Percentiles rank a stretch among this genome's conserved stretches.
Evolutionary conservation across 1,140 invertebrate species (phyloP).

Genomic region (Hestina assimilis): DNA sequence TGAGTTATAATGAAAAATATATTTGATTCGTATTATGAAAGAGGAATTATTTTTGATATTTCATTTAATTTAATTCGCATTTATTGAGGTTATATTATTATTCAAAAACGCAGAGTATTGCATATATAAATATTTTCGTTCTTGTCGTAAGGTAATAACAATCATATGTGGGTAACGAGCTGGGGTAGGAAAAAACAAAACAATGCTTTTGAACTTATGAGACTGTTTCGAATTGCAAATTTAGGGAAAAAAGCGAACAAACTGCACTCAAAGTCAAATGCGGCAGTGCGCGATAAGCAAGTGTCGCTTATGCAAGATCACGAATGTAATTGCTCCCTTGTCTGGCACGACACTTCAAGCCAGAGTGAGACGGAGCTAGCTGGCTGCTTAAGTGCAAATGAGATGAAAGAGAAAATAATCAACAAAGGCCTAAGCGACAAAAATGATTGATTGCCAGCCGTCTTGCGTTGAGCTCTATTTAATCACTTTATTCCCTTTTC

Average conservation of each 20-base stretch:
- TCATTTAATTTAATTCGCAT: no score
- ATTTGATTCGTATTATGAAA: no score
- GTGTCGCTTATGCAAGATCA: slow-evolving; percentile 79
- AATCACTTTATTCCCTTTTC: slow-evolving; percentile 80
- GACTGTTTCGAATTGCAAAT: slow-evolving; percentile 71
- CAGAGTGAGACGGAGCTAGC: slow-evolving; percentile 42
- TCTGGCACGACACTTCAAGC: slow-evolving; percentile 71
- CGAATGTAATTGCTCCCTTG: slow-evolving; percentile 79
- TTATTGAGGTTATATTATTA: no score
- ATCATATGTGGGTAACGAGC: slow-evolving; percentile 12
- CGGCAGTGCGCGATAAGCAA: slow-evolving; percentile 73
- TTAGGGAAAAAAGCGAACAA: slow-evolving; percentile 65
- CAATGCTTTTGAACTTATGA: slow-evolving; percentile 18
- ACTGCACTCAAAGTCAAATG: slow-evolving; percentile 73
- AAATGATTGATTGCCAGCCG: slow-evolving; percentile 79
- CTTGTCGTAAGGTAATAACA: no score
- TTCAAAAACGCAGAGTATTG: no score
- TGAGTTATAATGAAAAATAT: slow-evolving; percentile 46
- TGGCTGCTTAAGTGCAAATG: slow-evolving; percentile 40
- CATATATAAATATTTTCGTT: no score
- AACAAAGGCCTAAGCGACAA: slow-evolving; percentile 74
- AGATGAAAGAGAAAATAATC: slow-evolving; percentile 51
- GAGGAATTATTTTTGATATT: no score
- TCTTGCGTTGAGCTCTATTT: slow-evolving; percentile 79
- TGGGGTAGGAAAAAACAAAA: slow-evolving; percentile 25